phyloP scores from a whole-genome alignment of 1,140 invertebrate genomes.

The Hirudo medicinalis region DNA sequence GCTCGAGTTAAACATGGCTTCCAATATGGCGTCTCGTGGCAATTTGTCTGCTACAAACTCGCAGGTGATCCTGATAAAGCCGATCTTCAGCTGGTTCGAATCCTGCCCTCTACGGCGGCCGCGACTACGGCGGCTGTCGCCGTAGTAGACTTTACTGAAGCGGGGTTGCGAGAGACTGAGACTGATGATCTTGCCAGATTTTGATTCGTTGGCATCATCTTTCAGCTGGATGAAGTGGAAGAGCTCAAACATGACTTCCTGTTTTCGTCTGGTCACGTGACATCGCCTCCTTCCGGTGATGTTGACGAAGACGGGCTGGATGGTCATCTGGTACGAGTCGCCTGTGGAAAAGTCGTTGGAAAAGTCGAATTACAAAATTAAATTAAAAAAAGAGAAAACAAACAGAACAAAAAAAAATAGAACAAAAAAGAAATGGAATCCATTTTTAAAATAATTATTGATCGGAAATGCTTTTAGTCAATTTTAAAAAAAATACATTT shows the following conservation, averaged over 20 bases:
- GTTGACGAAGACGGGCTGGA: conserved; percentile 25
- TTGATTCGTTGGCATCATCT: background rate
- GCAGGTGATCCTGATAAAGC: conserved; percentile 3
- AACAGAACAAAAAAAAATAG: background rate
- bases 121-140: conserved; percentile 6
- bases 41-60: background rate
- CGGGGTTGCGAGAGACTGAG: background rate
- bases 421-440: background rate
- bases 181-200: background rate
- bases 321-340: conserved; percentile 24
- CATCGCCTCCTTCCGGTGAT: conserved; percentile 21
- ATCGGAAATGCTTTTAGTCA: too few relatives aligned
- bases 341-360: conserved; percentile 24
- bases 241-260: conserved; percentile 23
- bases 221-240: conserved; percentile 21
- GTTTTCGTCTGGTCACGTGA: conserved; percentile 17
- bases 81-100: conserved; percentile 16
- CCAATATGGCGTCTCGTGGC: background rate
- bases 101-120: background rate
- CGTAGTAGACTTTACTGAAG: background rate
- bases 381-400: background rate
- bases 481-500: too few relatives aligned
- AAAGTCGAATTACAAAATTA: background rate
- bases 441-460: background rate
- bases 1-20: background rate